Evolutionary conservation across 1,140 invertebrate species (phyloP).

Genomic region (Anoplophora glabripennis): DNA sequence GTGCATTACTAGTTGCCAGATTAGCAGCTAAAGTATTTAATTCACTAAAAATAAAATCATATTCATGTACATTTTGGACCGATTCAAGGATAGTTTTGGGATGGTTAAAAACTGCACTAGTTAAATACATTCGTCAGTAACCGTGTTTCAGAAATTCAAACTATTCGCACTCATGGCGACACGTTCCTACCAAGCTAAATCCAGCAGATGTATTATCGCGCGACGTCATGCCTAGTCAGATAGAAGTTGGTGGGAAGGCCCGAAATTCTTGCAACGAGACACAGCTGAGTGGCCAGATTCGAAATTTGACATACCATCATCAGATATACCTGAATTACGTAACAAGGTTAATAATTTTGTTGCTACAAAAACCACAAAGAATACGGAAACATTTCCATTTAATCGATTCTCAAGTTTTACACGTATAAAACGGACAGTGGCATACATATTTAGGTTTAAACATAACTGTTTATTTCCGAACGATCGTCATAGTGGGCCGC

Average conservation of each 20-base stretch:
- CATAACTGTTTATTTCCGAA: too few species aligned
- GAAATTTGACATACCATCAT: too few species aligned
- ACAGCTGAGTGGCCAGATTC: background rate
- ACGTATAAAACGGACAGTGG: too few species aligned
- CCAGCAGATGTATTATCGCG: conserved; percentile 38
- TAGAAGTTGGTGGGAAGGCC: conserved; percentile 15
- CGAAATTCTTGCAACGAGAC: background rate
- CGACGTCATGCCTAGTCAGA: conserved; percentile 1
- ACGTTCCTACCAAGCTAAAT: conserved; percentile 40
- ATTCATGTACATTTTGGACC: background rate
- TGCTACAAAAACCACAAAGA: too few species aligned
- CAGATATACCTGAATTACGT: too few species aligned
- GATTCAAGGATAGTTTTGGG: background rate
- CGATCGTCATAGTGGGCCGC: too few species aligned
- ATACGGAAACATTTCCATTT: too few species aligned
- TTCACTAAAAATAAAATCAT: background rate
- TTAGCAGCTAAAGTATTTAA: conserved; percentile 2
- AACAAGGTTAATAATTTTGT: too few species aligned
- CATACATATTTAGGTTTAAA: too few species aligned
- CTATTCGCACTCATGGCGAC: conserved; percentile 32
- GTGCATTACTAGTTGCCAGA: conserved; percentile 18
- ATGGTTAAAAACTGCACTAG: conserved; percentile 16
- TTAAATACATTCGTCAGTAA: conserved; percentile 43
- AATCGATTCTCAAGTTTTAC: too few species aligned
- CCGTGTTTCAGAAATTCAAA: conserved; percentile 34